Base-by-base conservation (phyloP, 1,140 invertebrate genomes). In the Drosophila insularis region DNA sequence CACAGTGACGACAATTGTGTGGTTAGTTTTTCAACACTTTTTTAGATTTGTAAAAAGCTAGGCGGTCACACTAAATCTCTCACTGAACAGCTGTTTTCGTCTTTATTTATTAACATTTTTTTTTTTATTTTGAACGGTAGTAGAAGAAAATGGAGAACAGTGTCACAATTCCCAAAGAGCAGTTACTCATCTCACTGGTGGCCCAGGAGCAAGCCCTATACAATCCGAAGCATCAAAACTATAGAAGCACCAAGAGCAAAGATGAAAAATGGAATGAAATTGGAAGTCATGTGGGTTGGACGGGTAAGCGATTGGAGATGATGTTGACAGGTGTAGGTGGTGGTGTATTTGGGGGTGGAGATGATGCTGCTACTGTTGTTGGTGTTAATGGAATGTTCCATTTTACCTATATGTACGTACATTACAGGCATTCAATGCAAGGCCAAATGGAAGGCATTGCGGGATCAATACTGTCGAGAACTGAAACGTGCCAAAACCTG, bases 401-500 rank as follows among this genome's bases (percentile, higher is more conserved):
- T 27, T 27, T n/a, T n/a, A n/a, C n/a, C 27, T 27, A 27, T 27
- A 27, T 21, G 2, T 2, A 21, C 2, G 17, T 2, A 2, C 1
- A 8, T 40, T 69, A 19, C 21, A 91, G 90, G 76, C 27, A 40
- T 40, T 2, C 87, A 91, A 70, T 91, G 90, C 67, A 91, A 91
- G 72, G 78, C 84, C 3, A 91, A 91, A 21, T 91, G 90, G 90
- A 91, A 91, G 50, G 90, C 90, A 0, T 76, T 91, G 77, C 61
- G 90, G 32, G 90, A 91, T 50, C 90, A 91, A 75, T 91, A 91
- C 67, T 91, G 90, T 17, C 79, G 90, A 1, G 90, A 91, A 46
- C 63, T 91, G 1, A 91, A 91, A 39, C 87, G 90, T 31, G 77
- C 81, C 69, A 91, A 91, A 69, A 43, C 69, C 11, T 90, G 84